A percentile compares a stretch with the other conserved stretches of the same genome.
These are phyloP conservation scores for Cliona cf. orientalis DNA, from an alignment of 37 sponge, comb jelly and placozoan genomes.

Conservation along the genomic window DNA sequence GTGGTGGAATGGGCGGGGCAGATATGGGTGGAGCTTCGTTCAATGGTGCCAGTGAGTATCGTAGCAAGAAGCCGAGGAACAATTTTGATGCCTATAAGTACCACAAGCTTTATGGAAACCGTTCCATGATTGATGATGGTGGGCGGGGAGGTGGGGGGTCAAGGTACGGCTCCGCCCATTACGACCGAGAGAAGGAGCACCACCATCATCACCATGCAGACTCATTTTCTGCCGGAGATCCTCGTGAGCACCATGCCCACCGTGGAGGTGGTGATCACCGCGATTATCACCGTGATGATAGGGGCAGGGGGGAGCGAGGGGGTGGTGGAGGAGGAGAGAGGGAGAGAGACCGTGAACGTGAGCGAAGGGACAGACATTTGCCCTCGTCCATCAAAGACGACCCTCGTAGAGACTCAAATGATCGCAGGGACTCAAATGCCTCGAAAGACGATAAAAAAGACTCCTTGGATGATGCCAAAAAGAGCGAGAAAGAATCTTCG, in stretches of 20 bases:
- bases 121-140: background rate
- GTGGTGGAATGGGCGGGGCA: background rate
- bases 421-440: background rate
- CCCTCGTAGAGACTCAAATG: background rate
- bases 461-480: background rate
- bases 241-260: background rate
- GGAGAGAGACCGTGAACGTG: background rate
- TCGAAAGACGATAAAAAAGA: background rate
- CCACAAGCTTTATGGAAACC: slow-evolving; percentile 21
- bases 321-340: background rate
- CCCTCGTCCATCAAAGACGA: background rate
- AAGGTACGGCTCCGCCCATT: background rate
- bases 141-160: background rate
- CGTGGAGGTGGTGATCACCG: background rate
- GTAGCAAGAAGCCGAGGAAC: slow-evolving; percentile 41
- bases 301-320: background rate
- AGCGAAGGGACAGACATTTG: too few species aligned
- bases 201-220: background rate
- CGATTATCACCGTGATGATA: background rate
- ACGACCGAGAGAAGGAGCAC: background rate
- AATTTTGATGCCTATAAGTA: slow-evolving; percentile 37
- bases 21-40: background rate
- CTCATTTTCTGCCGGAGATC: background rate
- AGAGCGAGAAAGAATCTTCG: background rate
- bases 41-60: slow-evolving; percentile 38